Base-by-base conservation (phyloP, 2,888 invertebrate genomes). In the Harmothoe impar region DNA sequence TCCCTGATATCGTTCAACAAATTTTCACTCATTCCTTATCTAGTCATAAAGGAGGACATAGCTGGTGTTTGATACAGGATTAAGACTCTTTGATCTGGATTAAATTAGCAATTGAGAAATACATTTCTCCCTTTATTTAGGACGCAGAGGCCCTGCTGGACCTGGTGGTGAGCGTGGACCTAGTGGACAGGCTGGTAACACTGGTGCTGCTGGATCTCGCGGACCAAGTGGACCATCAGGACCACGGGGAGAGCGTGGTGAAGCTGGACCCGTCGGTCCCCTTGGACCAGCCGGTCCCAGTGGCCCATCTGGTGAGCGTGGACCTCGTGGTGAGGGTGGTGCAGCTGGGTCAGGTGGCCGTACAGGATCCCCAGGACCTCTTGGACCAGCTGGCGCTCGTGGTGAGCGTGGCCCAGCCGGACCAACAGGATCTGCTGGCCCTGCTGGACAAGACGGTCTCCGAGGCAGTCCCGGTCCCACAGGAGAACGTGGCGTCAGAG, bases 231-330 rank as follows among this genome's bases (percentile, higher is more conserved):
- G 90, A 51, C 91, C 93, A 1, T 72, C 93, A 7, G 92, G 92
- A 29, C 33, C 78, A 51, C 0, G 89, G 20, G 92, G 92, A 77
- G 54, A 35, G 15, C 20, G 25, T 25, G 92, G 92, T n/a, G 51
- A 31, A 7, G 81, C 81, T 29, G 91, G 91, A 3, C 72, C 15
- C 31, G 3, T 92, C 92, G 94, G 94, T 33, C 92, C 92, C 31
- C 91, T 92, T 91, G 94, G 92, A 56, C 52, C 52, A 23, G 25
- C n/a, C 12, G 92, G 92, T 43, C 56, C 62, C 0, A 15, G 81
- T 33, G 91, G 92, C 51, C 29, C 90, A 7, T 7, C 88, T 78
- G 92, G 92, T 78, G 56, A 51, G 25, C 88, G 62, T 56, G 90
- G 90, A 33, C 89, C 35, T 25, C 54, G 88, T 52, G 90, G 88